Evolutionary conservation across 2,797 vertebrate species (phyloP), one percentile per base, ranked within the genome.

Genomic region (Karalla daura): DNA sequence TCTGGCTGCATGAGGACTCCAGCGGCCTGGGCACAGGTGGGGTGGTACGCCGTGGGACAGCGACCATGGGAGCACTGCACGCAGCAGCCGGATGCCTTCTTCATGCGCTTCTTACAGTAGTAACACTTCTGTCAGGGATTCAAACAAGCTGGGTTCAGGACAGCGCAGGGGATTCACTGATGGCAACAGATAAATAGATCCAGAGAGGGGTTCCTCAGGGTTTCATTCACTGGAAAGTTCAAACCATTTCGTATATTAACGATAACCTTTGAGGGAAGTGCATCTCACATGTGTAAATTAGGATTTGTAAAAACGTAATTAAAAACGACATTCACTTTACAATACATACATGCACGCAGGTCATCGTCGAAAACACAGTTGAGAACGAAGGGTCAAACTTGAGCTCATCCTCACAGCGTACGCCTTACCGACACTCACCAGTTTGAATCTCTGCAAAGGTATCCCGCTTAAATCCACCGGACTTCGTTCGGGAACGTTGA

Each of bases 381-480:
- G 3, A 24, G 25, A 13, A 54, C 7, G 10, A n/a, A n/a, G n/a
- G n/a, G n/a, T n/a, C n/a, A n/a, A n/a, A n/a, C n/a, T n/a, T n/a
- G n/a, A n/a, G n/a, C n/a, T n/a, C n/a, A n/a, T n/a, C n/a, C n/a
- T n/a, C n/a, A n/a, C n/a, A n/a, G 23, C 14, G 37, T n/a, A 3
- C 23, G 5, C 25, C 7, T 28, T 40, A 7, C 6, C 20, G 63
- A 0, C 27, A 65, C 87, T 92, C 91, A 98, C 98, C 95, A 99
- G 94, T 85, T 96, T 97, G 87, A 99, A 99, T 80, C 98, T 95
- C 50, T 97, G 96, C 86, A 98, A 67, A 35, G 97, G 98, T 40
- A 99, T 99, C 84, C 96, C 97, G 87, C 98, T 97, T 81, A 99
- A 93, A 83, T 99, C 98, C 85, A 99, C 95, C 7, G 98, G 98